Evolutionary conservation across 2,113 vertebrate genomes (phyloP).

Genomic region (Corythoichthys intestinalis): DNA sequence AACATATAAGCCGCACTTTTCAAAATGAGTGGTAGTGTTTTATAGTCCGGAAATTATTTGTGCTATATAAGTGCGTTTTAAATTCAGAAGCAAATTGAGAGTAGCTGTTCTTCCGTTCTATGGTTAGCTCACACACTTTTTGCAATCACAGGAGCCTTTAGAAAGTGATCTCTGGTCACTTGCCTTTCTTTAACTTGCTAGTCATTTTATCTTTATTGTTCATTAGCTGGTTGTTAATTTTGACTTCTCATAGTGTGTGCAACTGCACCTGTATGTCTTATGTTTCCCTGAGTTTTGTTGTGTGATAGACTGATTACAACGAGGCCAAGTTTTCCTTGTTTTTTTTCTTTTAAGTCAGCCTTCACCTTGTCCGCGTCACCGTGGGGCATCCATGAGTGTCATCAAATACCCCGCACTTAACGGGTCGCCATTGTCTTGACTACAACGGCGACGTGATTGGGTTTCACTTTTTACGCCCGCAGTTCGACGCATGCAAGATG

Average conservation of each 20-base stretch:
- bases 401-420: background rate
- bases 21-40: no score
- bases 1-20: no score
- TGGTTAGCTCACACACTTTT: background rate
- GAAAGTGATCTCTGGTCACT: background rate
- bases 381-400: background rate
- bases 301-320: background rate
- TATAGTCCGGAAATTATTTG: background rate
- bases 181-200: background rate
- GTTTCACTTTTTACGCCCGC: background rate
- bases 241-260: background rate
- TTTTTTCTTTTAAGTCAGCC: background rate
- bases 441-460: background rate
- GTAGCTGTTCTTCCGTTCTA: background rate
- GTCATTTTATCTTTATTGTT: background rate
- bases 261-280: background rate
- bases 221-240: background rate
- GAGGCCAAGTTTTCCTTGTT: background rate
- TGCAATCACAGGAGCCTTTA: background rate
- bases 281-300: background rate
- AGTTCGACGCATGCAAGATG: background rate
- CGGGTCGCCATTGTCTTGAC: background rate
- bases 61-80: background rate
- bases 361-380: background rate
- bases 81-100: background rate